Conservation (phyloP, 2,888 invertebrate genomes). For the Sipunculus nudus region DNA sequence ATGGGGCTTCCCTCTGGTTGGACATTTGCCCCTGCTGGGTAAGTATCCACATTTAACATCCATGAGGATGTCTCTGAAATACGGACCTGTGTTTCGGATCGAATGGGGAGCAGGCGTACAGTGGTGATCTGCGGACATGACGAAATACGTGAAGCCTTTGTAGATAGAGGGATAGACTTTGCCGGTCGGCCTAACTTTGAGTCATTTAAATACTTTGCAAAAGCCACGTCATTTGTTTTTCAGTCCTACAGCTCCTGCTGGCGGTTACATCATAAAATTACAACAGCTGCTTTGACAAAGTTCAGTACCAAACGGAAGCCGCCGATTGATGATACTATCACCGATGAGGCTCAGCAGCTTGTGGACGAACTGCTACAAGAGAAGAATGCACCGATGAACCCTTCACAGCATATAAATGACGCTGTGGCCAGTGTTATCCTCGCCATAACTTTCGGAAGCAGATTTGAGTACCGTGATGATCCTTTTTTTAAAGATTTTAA, state of each 20-base stretch:
- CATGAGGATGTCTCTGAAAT: constrained; percentile 6
- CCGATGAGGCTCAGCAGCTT: constrained; percentile 7
- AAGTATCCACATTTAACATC: constrained; percentile 12
- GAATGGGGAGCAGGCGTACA: constrained; percentile 20
- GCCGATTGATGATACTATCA: constrained; percentile 5
- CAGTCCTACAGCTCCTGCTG: constrained; percentile 2
- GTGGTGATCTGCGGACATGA: constrained; percentile 17
- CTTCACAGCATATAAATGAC: no score
- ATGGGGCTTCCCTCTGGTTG: constrained; percentile 25
- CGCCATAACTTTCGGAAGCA: no score
- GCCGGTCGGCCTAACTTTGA: constrained; percentile 11
- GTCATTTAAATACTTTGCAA: background rate
- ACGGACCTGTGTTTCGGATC: constrained; percentile 23
- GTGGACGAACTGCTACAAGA: no score
- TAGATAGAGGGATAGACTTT: constrained; percentile 1
- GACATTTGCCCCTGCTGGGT: constrained; percentile 18
- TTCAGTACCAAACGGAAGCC: background rate
- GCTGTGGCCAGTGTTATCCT: no score
- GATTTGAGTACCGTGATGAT: no score
- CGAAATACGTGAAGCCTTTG: constrained; percentile 4
- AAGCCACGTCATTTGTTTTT: constrained; percentile 1
- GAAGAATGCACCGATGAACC: no score
- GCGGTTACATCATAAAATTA: constrained; percentile 5
- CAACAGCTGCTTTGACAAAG: background rate
- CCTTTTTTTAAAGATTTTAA: no score